Conservation (phyloP, 2,888 invertebrate genomes). For the Octodonta nipae region DNA sequence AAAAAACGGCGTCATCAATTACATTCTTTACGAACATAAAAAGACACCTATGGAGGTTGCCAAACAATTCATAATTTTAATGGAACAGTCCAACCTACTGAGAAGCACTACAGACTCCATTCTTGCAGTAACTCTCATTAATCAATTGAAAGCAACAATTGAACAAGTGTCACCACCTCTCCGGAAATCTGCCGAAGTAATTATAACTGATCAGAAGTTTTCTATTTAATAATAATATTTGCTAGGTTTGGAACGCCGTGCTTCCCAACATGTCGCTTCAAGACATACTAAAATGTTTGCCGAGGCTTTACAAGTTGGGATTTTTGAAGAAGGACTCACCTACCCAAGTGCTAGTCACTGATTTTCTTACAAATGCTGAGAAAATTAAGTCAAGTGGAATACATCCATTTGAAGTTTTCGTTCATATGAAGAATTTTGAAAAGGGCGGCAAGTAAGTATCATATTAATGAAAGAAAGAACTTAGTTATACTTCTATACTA, state of each 20-base stretch:
- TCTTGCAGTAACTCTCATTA: conserved; percentile 39
- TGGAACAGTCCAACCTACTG: conserved; percentile 39
- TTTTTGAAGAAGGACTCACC: conserved; percentile 41
- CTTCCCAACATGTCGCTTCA: conserved; percentile 42
- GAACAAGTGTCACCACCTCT: conserved; percentile 57
- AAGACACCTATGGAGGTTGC: conserved; percentile 26
- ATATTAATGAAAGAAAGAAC: neutral
- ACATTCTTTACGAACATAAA: conserved; percentile 41
- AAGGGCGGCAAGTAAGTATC: conserved; percentile 46
- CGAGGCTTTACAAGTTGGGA: conserved; percentile 49
- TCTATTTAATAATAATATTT: conserved; percentile 8
- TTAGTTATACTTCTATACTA: too few relatives aligned
- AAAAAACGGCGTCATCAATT: conserved; percentile 29
- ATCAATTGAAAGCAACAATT: conserved; percentile 41
- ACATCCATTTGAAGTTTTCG: conserved; percentile 44
- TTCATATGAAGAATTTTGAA: conserved; percentile 47
- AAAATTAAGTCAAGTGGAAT: conserved; percentile 33
- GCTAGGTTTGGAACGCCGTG: conserved; percentile 50
- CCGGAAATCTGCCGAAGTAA: conserved; percentile 49
- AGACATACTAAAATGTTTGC: conserved; percentile 41
- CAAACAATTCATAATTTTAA: conserved; percentile 35
- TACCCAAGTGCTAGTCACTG: conserved; percentile 40
- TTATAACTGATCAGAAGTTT: conserved; percentile 11
- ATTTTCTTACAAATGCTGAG: conserved; percentile 39
- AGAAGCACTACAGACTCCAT: conserved; percentile 35